Conservation (phyloP, 2,797 vertebrate genomes). For the Delichon dasypus region DNA sequence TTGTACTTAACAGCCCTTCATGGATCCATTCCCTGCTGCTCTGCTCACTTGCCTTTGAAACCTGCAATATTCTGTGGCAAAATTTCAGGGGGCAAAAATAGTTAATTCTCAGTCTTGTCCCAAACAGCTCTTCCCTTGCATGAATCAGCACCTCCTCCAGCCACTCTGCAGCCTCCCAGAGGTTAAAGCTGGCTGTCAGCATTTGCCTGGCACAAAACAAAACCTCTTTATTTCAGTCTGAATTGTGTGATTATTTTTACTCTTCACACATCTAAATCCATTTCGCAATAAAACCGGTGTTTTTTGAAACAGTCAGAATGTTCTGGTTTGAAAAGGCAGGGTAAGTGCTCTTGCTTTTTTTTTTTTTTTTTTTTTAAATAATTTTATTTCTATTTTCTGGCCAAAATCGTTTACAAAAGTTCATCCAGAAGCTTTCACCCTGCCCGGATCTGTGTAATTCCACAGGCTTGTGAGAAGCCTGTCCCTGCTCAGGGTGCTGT, state of each 20-base stretch:
- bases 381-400: not conserved
- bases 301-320: not conserved
- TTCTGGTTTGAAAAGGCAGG: conserved; percentile 7
- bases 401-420: not conserved
- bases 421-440: not conserved
- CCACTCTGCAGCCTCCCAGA: not conserved
- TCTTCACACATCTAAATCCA: not conserved
- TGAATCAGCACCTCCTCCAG: not conserved
- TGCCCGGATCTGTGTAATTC: not conserved
- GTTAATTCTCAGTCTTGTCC: not conserved
- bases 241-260: not conserved
- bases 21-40: not conserved
- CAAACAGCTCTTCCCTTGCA: not conserved
- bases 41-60: conserved; percentile 14
- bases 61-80: not conserved
- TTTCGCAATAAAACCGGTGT: not conserved
- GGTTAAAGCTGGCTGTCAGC: conserved; percentile 1
- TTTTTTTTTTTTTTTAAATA: not conserved
- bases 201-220: not conserved
- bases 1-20: not conserved
- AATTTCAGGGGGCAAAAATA: not conserved
- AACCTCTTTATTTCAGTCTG: not conserved
- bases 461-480: not conserved
- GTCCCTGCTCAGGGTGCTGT: not conserved
- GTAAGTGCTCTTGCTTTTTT: not conserved